Evolutionary conservation across 2,888 invertebrate genomes (phyloP), one percentile per base, ranked within the genome.

Genomic region (Andrena marginata): DNA sequence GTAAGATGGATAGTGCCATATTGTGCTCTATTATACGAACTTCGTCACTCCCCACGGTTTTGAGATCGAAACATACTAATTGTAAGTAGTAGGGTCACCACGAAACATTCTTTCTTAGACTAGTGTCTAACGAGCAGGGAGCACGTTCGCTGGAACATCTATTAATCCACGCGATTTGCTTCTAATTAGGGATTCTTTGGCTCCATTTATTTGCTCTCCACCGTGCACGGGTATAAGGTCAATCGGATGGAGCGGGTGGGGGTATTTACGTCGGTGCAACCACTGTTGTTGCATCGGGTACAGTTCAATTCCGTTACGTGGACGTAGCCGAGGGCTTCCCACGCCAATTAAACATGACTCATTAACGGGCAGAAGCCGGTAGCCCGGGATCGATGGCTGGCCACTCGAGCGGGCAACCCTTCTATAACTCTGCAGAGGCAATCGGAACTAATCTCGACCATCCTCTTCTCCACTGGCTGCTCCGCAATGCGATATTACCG

Each of bases 311-410:
- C 93, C 93, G 93, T 93, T 93, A 93, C 87, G 87, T 87, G 91
- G 90, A 92, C 90, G 90, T 89, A 89, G 90, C 91, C 89, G 86
- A 89, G 87, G 86, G 91, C 94, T 94, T 94, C 94, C 94, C 94
- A 94, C 94, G 94, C 94, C 94, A 94, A 94, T 94, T 94, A 94
- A 94, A 94, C 94, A 94, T 94, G 94, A 94, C 94, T 94, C 94
- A 94, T 94, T 94, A 94, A 94, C 93, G 93, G 93, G 90, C 91
- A 90, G 92, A 90, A 91, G 91, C 86, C 90, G 91, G 91, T 91
- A 92, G 91, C 89, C 60, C 87, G 87, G 92, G 92, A 92, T 92
- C 92, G 93, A 92, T 92, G 91, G 89, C 90, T 88, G 86, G 88
- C 87, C 87, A 84, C 82, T 70, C 71, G 56, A 56, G 56, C 77